Conservation (phyloP, 2,797 vertebrate genomes). For the Acomys russatus region DNA sequence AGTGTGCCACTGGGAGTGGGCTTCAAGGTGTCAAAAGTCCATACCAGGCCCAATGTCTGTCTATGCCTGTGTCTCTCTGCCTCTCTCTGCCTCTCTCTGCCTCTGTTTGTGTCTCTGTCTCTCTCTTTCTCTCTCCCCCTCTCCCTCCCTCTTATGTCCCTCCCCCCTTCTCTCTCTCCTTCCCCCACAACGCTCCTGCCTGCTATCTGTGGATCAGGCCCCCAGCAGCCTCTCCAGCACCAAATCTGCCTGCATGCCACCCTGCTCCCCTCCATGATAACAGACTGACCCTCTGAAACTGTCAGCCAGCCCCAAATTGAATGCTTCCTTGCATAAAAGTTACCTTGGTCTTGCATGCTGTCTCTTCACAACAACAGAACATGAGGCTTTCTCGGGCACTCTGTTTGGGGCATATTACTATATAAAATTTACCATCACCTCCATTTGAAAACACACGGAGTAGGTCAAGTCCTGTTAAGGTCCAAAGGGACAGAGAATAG, state of each 20-base stretch:
- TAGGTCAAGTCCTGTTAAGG: conserved; percentile 37
- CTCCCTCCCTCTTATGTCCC: too few species aligned
- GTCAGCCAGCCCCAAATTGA: not conserved
- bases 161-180: not conserved
- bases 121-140: not conserved
- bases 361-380: not conserved
- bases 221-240: not conserved
- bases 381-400: not conserved
- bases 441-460: not conserved
- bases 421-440: conserved; percentile 2
- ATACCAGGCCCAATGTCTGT: not conserved
- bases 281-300: not conserved
- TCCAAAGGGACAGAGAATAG: not conserved
- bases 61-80: not conserved
- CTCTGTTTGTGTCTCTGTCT: not conserved
- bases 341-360: not conserved
- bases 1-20: not conserved
- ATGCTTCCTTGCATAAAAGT: not conserved
- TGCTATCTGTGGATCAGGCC: not conserved
- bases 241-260: not conserved
- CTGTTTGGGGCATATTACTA: not conserved
- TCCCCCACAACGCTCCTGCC: not conserved
- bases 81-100: too few species aligned
- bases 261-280: not conserved
- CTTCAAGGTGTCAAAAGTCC: not conserved